Base-by-base conservation (phyloP, 2,113 vertebrate species). In the Grammomys dolichurus region DNA sequence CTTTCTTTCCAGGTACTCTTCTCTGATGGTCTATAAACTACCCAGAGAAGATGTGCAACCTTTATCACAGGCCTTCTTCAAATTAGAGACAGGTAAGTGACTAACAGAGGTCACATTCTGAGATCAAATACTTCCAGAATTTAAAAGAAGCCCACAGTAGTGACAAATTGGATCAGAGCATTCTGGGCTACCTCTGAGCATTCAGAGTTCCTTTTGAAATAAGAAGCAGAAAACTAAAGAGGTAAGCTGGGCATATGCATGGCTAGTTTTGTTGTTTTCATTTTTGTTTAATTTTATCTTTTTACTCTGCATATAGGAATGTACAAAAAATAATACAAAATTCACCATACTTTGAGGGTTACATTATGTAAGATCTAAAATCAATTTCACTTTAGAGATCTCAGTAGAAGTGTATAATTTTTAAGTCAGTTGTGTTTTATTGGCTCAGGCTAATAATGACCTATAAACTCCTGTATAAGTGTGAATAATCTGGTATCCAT, bases 31-130 rank as follows among this genome's bases (percentile, higher is more conserved):
- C 81, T 87, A 81, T 31, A 81, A 89, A 63, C 28, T 72, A 16
- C 86, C 76, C 12, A 26, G 43, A 17, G 51, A 73, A 7, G 72
- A 70, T 51, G 80, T 90, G 43, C 14, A 70, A 6, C 87, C 54
- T 81, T 63, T 96, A 43, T 90, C 91, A 31, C 65, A 86, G 17
- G 56, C 43, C 14, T 80, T 90, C 87, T 90, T 78, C 80, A 96
- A 93, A 87, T 31, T 93, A 54, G 54, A 93, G 63, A 89, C 51
- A 19, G 60, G 80, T 93, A 93, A 93, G 80, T 78, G 58, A 9
- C 11, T n/a, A 54, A 7, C 73, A 31, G 70, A 69, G 63, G 43
- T 26, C 77, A 33, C 22, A 58, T 33, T 43, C 58, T 11, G 9
- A 14, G 86, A 51, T 16, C 46, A 76, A 81, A 20, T 58, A 67